Conservation (phyloP, 2,113 vertebrate genomes). For the Gasterosteus aculeatus region DNA sequence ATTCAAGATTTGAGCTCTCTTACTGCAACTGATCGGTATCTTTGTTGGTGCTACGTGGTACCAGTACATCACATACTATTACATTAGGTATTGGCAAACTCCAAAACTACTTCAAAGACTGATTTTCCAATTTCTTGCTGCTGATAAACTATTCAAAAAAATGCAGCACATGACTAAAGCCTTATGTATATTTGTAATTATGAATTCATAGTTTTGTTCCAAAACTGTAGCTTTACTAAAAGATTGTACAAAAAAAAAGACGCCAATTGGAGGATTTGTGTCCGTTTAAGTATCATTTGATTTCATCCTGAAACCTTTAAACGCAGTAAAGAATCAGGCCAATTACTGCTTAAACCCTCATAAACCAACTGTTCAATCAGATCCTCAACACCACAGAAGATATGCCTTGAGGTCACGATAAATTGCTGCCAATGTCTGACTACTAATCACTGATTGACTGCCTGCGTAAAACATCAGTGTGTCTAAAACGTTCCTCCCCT, state of each 20-base stretch:
- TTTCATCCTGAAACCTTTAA: conserved; percentile 14
- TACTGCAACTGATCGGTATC: conserved; percentile 52
- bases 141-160: conserved; percentile 47
- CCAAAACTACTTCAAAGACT: conserved; percentile 35
- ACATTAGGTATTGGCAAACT: conserved; percentile 23
- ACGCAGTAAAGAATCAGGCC: conserved; percentile 3
- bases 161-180: conserved; percentile 68
- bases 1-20: conserved; percentile 75
- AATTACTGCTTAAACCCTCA: conserved; percentile 29
- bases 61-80: conserved; percentile 29
- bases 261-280: conserved; percentile 21
- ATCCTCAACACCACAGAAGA: conserved; percentile 33
- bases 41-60: conserved; percentile 45
- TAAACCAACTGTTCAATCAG: conserved; percentile 42
- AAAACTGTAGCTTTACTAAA: conserved; percentile 29
- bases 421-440: conserved; percentile 41
- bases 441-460: conserved; percentile 31
- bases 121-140: conserved; percentile 43
- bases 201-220: conserved; percentile 40
- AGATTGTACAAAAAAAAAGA: conserved; percentile 40
- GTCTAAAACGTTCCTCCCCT: conserved; percentile 15
- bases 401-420: conserved; percentile 44
- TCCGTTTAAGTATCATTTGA: conserved; percentile 21
- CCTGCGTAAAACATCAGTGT: conserved; percentile 22
- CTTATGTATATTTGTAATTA: conserved; percentile 72